Base-by-base conservation (phyloP, 1,140 invertebrate genomes). In the Drosophila watanabei region DNA sequence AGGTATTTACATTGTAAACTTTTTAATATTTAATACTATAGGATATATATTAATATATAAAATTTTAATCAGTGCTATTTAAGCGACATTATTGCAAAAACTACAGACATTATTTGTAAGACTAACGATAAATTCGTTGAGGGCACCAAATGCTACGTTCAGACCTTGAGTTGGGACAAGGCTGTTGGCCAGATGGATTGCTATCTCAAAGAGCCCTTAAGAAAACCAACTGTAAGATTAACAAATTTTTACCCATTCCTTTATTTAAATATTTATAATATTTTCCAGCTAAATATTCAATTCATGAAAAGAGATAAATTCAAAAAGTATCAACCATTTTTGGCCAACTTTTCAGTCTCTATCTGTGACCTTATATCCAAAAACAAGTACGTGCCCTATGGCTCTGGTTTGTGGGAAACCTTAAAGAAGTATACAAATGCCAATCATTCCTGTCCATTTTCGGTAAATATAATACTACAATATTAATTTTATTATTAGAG, bases 331-430 rank as follows among this genome's bases (percentile, higher is more conserved):
- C 54, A 39, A 57, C 35, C 54, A 11, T 57, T 57, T 39, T 39
- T 28, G 54, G 35, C 54, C 9, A 57, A 57, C 35, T 11, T 57
- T 14, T 57, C 54, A 2, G 24, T 57, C 4, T n/a, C 54, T 10
- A 1, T 39, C 14, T 57, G 54, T 16, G 54, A 57, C 28, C 4
- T 57, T n/a, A 28, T 57, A n/a, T 57, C 54, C 10, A 57, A 57
- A n/a, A 57, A 28, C 14, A 57, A 57, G 16, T 9, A 11, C 1
- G 9, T 24, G 2, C 2, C 33, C 2, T 28, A 7, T 57, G 35
- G 20, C 2, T 10, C 54, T 7, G 20, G 35, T 0, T 4, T 57
- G 5, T 57, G 20, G 54, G 35, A 57, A 2, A 57, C 13, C 9
- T 28, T 57, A 1, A 39, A 5, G 7, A 57, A 57, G 16, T 57